Percentiles rank a stretch among this genome's conserved stretches.
Conservation (phyloP, 2,113 vertebrate genomes). For the Prochilodus magdalenae region DNA sequence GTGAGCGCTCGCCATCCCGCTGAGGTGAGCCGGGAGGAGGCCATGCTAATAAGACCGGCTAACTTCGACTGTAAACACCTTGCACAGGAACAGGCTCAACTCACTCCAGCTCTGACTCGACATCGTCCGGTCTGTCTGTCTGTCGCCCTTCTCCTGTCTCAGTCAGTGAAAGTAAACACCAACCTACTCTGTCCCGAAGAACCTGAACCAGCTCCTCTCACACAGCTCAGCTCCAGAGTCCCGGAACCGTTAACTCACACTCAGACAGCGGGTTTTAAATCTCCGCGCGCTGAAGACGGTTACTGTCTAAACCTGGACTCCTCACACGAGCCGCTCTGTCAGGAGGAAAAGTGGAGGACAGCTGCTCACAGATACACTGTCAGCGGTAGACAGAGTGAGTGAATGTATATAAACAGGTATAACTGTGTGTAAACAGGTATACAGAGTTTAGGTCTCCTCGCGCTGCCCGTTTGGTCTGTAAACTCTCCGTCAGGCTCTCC, state of each 20-base stretch:
- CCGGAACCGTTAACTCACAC: too few relatives aligned
- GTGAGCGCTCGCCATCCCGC: constrained; percentile 77
- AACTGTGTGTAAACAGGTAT: too few relatives aligned
- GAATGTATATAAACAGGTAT: too few relatives aligned
- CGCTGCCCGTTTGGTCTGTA: constrained; percentile 36
- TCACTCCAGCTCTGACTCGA: neutral
- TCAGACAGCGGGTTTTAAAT: too few relatives aligned
- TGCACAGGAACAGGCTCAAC: neutral
- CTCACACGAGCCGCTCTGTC: neutral
- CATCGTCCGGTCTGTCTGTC: neutral
- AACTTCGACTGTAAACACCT: neutral
- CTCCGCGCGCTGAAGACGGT: too few relatives aligned
- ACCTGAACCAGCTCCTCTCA: too few relatives aligned
- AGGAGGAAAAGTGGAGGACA: neutral
- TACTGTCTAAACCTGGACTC: too few relatives aligned
- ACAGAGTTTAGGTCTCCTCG: neutral
- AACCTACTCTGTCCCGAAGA: too few relatives aligned
- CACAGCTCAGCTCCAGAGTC: too few relatives aligned
- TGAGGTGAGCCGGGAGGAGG: constrained; percentile 54
- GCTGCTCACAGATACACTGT: neutral
- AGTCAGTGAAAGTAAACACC: too few relatives aligned
- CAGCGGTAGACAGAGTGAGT: too few relatives aligned
- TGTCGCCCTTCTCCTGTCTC: too few relatives aligned
- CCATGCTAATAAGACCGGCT: constrained; percentile 68
- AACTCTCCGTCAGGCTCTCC: constrained; percentile 45